A percentile compares a stretch with the other conserved stretches of the same genome.
phyloP scores from a whole-genome alignment of 2,113 vertebrate genomes.

The Serilophus lunatus region DNA sequence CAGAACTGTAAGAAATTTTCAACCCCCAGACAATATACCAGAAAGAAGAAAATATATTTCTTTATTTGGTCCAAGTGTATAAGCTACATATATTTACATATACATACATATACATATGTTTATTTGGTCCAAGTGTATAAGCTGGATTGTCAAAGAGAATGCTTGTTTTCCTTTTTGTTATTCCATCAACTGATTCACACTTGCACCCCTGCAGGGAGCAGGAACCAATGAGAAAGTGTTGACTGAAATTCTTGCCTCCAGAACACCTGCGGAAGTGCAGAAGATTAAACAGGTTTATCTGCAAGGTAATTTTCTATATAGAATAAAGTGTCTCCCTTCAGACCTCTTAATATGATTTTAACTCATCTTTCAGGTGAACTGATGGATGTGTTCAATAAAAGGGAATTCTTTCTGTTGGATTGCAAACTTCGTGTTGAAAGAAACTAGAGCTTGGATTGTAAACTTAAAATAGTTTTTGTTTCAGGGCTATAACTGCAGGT shows the following conservation, averaged over 20 bases:
- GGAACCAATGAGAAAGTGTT: slow-evolving; percentile 91
- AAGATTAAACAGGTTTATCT: slow-evolving; percentile 86
- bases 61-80: not conserved
- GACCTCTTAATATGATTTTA: not conserved
- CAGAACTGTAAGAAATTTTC: not conserved
- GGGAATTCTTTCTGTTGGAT: not conserved
- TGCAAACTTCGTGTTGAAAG: not conserved
- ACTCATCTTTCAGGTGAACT: not conserved
- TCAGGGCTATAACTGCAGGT: not conserved
- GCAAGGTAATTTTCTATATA: slow-evolving; percentile 76
- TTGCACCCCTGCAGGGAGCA: slow-evolving; percentile 77
- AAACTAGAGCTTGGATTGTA: not conserved
- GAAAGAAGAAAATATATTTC: not conserved
- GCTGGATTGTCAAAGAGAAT: not conserved
- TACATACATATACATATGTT: too few species aligned
- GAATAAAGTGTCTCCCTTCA: not conserved
- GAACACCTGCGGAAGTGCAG: slow-evolving; percentile 79
- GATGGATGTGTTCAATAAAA: not conserved
- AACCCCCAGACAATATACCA: rapidly evolving
- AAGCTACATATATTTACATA: too few species aligned
- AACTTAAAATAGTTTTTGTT: not conserved
- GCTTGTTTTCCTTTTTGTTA: not conserved
- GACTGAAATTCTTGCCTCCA: slow-evolving; percentile 92
- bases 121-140: not conserved
- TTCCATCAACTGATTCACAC: not conserved